Conservation (phyloP, 1,140 invertebrate genomes). For the Lepidurus apus region DNA sequence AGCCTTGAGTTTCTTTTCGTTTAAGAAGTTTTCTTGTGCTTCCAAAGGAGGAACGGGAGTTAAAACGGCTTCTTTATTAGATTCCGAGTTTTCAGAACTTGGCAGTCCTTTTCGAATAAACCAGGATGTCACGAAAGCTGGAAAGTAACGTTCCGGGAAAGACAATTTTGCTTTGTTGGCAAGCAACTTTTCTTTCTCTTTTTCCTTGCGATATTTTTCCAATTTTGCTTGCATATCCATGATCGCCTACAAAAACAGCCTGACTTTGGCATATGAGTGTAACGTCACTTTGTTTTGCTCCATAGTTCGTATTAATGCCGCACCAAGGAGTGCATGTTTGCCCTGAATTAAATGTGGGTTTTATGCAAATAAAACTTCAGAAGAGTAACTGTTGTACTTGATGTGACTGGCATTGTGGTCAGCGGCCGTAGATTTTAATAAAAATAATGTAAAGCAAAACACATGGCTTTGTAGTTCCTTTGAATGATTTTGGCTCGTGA, state of each 20-base stretch:
- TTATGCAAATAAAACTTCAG: too few relatives aligned
- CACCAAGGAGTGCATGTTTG: too few relatives aligned
- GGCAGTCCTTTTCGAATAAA: neutral
- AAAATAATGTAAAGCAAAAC: too few relatives aligned
- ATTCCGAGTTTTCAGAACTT: neutral
- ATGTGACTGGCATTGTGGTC: too few relatives aligned
- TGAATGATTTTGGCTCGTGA: too few relatives aligned
- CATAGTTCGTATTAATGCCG: neutral
- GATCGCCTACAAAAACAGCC: neutral
- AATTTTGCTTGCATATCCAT: neutral
- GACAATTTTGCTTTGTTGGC: neutral
- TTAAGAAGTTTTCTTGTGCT: neutral
- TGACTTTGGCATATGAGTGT: neutral
- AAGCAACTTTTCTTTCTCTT: neutral
- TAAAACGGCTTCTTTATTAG: neutral
- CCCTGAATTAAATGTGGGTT: too few relatives aligned
- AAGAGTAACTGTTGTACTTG: too few relatives aligned
- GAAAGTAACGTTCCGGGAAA: neutral
- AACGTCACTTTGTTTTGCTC: neutral
- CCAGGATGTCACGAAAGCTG: neutral
- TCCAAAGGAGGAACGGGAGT: neutral
- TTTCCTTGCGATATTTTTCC: slow-evolving; percentile 3
- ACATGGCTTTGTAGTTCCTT: too few relatives aligned
- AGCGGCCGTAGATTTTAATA: too few relatives aligned
- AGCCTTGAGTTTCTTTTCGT: neutral